phyloP scores from a whole-genome alignment of 30 jellyfish, hydroid and myxozoan species.

The Aurelia aurita region DNA sequence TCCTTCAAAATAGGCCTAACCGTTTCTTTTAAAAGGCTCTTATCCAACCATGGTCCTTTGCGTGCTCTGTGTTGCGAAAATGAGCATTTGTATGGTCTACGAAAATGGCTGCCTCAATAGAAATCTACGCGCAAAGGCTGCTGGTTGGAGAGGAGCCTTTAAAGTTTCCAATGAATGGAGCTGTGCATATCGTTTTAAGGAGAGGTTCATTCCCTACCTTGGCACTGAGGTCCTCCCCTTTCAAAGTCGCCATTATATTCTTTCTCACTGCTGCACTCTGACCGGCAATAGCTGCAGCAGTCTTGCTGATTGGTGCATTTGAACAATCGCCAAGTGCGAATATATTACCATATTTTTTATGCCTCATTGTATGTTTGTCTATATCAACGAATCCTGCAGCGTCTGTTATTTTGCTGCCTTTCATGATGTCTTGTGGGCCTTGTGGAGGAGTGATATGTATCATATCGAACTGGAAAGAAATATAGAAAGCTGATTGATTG shows the following conservation, averaged over 20 bases:
- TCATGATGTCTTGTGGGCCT: slow-evolving; percentile 88
- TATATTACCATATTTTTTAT: slow-evolving; percentile 66
- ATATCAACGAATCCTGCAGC: slow-evolving; percentile 93
- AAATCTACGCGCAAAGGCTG: too few relatives aligned
- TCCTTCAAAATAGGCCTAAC: too few relatives aligned
- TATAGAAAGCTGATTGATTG: too few relatives aligned
- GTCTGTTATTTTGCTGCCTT: slow-evolving; percentile 69
- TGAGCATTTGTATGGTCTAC: too few relatives aligned
- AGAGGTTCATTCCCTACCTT: slow-evolving; percentile 40
- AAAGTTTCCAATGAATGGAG: neutral
- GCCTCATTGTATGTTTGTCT: slow-evolving; percentile 75
- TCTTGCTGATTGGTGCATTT: slow-evolving; percentile 87
- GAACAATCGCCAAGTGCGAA: slow-evolving; percentile 93
- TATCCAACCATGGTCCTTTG: too few relatives aligned
- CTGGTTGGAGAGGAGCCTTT: too few relatives aligned
- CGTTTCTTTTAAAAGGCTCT: too few relatives aligned
- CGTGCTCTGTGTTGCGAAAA: too few relatives aligned
- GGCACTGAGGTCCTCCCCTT: slow-evolving; percentile 68
- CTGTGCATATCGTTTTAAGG: neutral
- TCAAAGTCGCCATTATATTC: slow-evolving; percentile 62
- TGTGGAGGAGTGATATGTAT: slow-evolving; percentile 98
- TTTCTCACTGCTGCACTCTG: slow-evolving; percentile 75
- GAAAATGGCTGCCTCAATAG: too few relatives aligned
- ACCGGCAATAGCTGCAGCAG: slow-evolving; percentile 96
- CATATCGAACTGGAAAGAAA: slow-evolving; percentile 82